Conservation (phyloP, 2,888 invertebrate genomes). For the Tillus elongatus region DNA sequence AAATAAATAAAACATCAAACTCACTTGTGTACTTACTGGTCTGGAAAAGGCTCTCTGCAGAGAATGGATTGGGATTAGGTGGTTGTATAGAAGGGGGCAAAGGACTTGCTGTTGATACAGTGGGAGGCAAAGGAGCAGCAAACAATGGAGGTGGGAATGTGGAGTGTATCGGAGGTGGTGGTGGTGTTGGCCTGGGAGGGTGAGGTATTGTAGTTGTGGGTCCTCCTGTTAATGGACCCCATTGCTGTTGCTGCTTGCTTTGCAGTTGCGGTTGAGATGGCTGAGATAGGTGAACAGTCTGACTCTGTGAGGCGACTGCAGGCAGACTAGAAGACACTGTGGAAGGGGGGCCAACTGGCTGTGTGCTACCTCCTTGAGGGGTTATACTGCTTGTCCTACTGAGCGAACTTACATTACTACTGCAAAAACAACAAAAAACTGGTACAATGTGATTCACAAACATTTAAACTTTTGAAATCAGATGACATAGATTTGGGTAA, state of each 20-base stretch:
- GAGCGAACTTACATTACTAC: constrained; percentile 77
- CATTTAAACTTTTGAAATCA: too few species aligned
- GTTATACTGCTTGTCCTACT: constrained; percentile 56
- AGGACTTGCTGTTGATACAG: constrained; percentile 53
- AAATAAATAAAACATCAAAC: not conserved
- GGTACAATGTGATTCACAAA: too few species aligned
- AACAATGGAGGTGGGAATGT: constrained; percentile 44
- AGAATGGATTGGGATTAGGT: constrained; percentile 73
- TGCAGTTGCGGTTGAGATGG: constrained; percentile 11
- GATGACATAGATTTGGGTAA: too few species aligned
- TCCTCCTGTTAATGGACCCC: constrained; percentile 1
- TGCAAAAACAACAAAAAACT: constrained; percentile 37
- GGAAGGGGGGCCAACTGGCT: constrained; percentile 38
- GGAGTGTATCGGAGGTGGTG: constrained; percentile 32
- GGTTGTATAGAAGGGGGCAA: constrained; percentile 46
- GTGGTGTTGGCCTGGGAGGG: constrained; percentile 15
- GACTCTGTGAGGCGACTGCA: too few species aligned
- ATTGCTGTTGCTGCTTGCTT: constrained; percentile 6
- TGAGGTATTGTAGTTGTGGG: not conserved
- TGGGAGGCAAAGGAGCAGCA: constrained; percentile 45
- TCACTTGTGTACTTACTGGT: constrained; percentile 54
- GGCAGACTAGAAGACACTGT: constrained; percentile 52
- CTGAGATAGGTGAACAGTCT: constrained; percentile 37
- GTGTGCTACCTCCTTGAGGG: constrained; percentile 36
- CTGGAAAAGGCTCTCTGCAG: constrained; percentile 80